Base-by-base conservation (phyloP, 2,113 vertebrate genomes). In the Phrynosoma blainvillii region DNA sequence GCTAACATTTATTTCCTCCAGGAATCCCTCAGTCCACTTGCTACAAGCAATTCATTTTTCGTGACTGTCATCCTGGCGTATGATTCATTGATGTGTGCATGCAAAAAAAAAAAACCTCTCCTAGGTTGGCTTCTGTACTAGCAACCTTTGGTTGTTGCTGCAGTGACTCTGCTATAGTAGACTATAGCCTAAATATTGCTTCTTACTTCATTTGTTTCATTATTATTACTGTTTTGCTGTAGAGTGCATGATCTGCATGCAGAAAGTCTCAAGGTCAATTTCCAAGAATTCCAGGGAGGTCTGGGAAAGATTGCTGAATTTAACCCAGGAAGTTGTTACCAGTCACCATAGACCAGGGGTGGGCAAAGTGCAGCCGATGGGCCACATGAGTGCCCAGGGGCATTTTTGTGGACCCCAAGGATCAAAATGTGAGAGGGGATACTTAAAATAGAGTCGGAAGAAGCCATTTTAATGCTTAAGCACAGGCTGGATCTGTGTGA, bases 1-100 rank as follows among this genome's bases (percentile, higher is more conserved):
- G 96, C 95, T 85, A 95, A 95, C 86, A 3, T 95, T 96, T 95
- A 96, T 96, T 97, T 98, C 97, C 97, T 97, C 94, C 84, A 95
- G 93, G 95, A 96, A 95, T 95, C 92, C 89, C 85, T 70, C 94
- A 93, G 94, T 94, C 89, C 92, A 27, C 77, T 93, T 78, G 84
- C 87, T 89, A 92, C 93, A 94, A 93, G 91, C 90, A 88, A 94
- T 47, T 91, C 91, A 21, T 65, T 56, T 91, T 85, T 91, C 47
- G 86, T 76, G 86, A 86, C 85, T 89, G 75, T 93, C 94, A 89
- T 95, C 92, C 30, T 87, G 42, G 78, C 84, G 74, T 68, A 89
- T 93, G 88, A 95, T 90, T 94, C 93, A 93, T 80, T 87, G 42
- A 30, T 86, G 75, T 75, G 82, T 32, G 68, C 7, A 83, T 27